Percentiles rank a stretch among this genome's conserved stretches.
Evolutionary conservation across 1,140 invertebrate species (phyloP).

Genomic region (Drosophila cardini): DNA sequence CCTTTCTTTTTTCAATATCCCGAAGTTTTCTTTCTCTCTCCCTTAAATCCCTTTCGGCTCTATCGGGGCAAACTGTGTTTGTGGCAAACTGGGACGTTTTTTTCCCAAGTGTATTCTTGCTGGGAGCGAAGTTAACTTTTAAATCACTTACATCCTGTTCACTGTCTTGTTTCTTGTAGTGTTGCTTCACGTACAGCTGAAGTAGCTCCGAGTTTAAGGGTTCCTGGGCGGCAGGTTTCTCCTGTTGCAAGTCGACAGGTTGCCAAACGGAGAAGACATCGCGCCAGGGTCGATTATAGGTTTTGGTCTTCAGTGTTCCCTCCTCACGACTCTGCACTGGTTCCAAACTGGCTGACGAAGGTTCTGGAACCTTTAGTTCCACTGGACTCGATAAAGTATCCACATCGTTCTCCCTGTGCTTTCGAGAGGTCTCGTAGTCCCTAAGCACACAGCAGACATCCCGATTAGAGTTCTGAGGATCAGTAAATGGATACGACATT

Average conservation of each 20-base stretch:
- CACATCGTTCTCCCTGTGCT: background rate
- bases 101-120: too few relatives aligned
- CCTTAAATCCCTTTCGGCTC: background rate
- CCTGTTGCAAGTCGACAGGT: background rate
- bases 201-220: background rate
- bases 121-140: background rate
- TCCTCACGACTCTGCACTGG: too few relatives aligned
- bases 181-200: background rate
- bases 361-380: constrained; percentile 10
- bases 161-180: constrained; percentile 3
- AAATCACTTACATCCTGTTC: background rate
- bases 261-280: too few relatives aligned
- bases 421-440: background rate
- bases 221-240: background rate
- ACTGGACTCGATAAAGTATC: background rate
- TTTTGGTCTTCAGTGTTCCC: too few relatives aligned
- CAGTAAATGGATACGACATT: constrained; percentile 29
- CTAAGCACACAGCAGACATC: constrained; percentile 1
- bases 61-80: too few relatives aligned
- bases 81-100: background rate
- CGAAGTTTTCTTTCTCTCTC: constrained; percentile 8
- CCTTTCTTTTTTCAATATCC: constrained; percentile 3
- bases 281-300: too few relatives aligned
- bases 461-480: constrained; percentile 1
- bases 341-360: background rate